Conservation (phyloP, 2,888 invertebrate genomes). For the Gibbula magus region DNA sequence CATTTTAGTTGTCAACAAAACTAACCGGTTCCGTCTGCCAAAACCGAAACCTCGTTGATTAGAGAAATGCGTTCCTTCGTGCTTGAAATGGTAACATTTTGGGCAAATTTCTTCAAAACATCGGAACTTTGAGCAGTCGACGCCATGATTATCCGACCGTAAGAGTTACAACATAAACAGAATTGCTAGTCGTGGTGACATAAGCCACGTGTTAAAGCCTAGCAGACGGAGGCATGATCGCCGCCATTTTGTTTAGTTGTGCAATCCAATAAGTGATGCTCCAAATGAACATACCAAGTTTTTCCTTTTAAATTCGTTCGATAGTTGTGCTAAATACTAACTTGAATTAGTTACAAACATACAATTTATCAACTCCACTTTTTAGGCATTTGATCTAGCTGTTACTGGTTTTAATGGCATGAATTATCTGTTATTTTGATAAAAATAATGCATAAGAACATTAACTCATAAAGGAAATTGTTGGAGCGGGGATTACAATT, state of each 20-base stretch:
- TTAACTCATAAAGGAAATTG: no score
- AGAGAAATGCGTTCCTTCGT: slow-evolving; percentile 62
- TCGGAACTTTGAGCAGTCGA: slow-evolving; percentile 55
- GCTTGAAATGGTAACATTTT: slow-evolving; percentile 63
- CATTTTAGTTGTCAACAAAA: neutral
- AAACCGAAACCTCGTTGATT: slow-evolving; percentile 56
- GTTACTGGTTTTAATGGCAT: neutral
- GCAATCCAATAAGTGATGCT: slow-evolving; percentile 8
- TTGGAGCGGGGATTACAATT: no score
- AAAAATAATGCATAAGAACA: no score
- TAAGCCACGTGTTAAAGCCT: slow-evolving; percentile 23
- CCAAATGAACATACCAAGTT: neutral
- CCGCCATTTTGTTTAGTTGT: slow-evolving; percentile 28
- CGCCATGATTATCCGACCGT: neutral
- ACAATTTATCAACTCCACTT: neutral
- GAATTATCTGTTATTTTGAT: no score
- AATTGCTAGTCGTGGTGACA: slow-evolving; percentile 1
- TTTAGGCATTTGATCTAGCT: neutral
- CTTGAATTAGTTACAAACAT: neutral
- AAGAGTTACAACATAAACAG: neutral
- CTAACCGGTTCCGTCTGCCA: slow-evolving; percentile 61
- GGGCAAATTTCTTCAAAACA: slow-evolving; percentile 66
- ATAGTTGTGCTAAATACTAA: neutral
- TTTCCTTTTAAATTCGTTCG: no score
- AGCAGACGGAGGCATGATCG: slow-evolving; percentile 19